Percentiles rank a stretch among this genome's conserved stretches.
Conservation (phyloP, 2,888 invertebrate species). For the Yponomeuta cagnagella region DNA sequence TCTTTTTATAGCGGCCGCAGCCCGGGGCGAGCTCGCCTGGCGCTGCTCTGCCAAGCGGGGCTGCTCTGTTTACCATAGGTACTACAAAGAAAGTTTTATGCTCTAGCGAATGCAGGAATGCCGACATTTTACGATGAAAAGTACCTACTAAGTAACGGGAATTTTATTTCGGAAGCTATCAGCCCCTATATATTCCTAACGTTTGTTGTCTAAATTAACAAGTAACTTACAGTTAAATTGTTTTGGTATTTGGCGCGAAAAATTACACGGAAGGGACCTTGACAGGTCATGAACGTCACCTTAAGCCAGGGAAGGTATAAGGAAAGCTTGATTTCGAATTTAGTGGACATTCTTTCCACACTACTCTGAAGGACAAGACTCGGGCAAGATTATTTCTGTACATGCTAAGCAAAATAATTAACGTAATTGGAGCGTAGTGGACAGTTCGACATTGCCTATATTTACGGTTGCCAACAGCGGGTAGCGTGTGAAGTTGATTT, state of each 20-base stretch:
- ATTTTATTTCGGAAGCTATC: no score
- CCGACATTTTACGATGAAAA: not conserved
- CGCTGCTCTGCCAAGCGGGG: slow-evolving; percentile 38
- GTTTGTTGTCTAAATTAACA: no score
- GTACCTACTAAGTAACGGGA: no score
- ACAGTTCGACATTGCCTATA: slow-evolving; percentile 40
- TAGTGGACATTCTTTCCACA: not conserved
- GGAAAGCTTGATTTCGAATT: no score
- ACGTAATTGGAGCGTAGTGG: slow-evolving; percentile 44
- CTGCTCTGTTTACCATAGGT: slow-evolving; percentile 16
- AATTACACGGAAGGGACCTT: no score
- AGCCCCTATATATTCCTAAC: no score
- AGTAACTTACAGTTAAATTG: no score
- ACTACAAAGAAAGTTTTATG: slow-evolving; percentile 16
- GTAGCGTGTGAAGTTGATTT: slow-evolving; percentile 39
- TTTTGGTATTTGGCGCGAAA: no score
- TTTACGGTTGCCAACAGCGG: slow-evolving; percentile 39
- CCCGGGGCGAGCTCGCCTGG: slow-evolving; percentile 60
- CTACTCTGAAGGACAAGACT: not conserved
- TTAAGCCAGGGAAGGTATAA: no score
- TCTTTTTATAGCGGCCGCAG: slow-evolving; percentile 74
- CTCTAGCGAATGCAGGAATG: not conserved
- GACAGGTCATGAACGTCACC: no score
- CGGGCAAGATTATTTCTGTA: not conserved
- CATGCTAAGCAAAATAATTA: slow-evolving; percentile 20